Conservation (phyloP, 2,113 vertebrate species). For the Phyllostomus discolor region DNA sequence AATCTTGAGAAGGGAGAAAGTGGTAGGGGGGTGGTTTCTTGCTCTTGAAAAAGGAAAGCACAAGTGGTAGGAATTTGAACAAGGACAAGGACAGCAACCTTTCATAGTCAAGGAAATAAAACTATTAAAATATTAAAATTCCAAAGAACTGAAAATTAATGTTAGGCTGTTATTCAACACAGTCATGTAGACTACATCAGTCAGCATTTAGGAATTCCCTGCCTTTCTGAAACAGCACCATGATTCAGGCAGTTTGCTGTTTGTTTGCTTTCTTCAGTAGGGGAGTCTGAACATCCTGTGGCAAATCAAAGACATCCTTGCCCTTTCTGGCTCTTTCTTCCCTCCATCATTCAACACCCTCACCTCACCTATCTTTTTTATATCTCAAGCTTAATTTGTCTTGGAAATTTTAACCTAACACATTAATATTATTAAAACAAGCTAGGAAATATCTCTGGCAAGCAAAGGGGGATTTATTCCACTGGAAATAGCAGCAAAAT, state of each 20-base stretch:
- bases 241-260: neutral
- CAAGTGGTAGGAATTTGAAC: neutral
- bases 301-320: conserved; percentile 45
- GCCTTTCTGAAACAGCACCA: neutral
- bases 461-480: neutral
- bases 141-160: neutral
- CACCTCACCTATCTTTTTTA: neutral
- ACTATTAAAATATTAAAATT: neutral
- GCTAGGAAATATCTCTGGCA: neutral
- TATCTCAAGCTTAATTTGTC: conserved; percentile 14
- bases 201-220: conserved; percentile 20
- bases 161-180: neutral
- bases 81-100: neutral
- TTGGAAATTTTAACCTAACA: conserved; percentile 34
- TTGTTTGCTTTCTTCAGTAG: conserved; percentile 16
- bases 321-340: neutral
- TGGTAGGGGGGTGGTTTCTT: neutral
- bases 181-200: neutral
- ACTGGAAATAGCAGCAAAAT: neutral
- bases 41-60: neutral
- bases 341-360: too few species aligned
- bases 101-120: neutral
- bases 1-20: neutral
- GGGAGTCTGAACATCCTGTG: neutral
- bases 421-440: conserved; percentile 48